These are phyloP conservation scores for Grallaria varia DNA, from an alignment of 2,113 vertebrate species.

Conservation along the genomic window DNA sequence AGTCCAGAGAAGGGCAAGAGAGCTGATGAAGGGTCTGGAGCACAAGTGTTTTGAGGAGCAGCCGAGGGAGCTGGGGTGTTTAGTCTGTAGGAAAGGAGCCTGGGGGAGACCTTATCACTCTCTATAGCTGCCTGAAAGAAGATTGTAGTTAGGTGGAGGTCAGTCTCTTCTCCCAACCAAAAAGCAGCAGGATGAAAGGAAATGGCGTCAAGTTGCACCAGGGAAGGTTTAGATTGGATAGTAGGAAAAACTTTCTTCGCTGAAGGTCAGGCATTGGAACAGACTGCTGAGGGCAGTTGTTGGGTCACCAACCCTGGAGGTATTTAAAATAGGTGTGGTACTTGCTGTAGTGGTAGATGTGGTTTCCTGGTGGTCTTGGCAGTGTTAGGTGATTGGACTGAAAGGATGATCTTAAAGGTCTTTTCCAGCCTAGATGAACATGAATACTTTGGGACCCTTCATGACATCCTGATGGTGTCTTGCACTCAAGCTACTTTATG, in stretches of 20 bases:
- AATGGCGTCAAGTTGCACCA: not conserved
- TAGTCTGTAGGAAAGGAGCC: not conserved
- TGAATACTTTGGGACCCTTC: not conserved
- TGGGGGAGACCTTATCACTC: not conserved
- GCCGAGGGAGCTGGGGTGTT: not conserved
- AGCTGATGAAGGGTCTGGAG: not conserved
- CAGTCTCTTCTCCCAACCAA: accelerated
- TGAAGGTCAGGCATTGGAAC: not conserved
- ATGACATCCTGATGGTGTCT: not conserved
- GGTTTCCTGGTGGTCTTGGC: not conserved
- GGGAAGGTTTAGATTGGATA: not conserved
- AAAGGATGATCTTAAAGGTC: not conserved
- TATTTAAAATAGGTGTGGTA: not conserved
- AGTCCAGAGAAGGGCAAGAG: not conserved
- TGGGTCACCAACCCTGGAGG: not conserved
- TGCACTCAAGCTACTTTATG: not conserved
- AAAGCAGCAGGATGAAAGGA: not conserved
- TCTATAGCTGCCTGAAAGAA: not conserved
- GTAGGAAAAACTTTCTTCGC: not conserved
- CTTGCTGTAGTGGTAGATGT: not conserved
- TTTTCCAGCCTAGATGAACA: not conserved
- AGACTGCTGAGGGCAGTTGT: not conserved
- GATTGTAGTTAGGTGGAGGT: not conserved
- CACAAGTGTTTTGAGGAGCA: not conserved
- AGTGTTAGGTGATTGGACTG: not conserved